phyloP scores from a whole-genome alignment of 2,888 invertebrate species.

The Aphodius granarius region DNA sequence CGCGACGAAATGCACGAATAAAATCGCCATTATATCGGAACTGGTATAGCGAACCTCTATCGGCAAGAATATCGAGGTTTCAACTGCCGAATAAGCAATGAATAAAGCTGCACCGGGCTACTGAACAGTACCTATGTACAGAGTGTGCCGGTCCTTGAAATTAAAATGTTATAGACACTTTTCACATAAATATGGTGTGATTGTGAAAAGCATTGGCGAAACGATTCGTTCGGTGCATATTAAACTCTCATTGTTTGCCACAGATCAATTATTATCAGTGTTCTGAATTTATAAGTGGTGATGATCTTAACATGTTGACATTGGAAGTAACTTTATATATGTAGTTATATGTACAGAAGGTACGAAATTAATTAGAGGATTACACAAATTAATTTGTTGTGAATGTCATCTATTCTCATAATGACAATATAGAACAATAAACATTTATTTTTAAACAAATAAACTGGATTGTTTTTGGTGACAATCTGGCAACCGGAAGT shows the following conservation, averaged over 20 bases:
- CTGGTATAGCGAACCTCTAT: not conserved
- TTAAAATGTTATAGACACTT: constrained; percentile 16
- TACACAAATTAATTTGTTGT: not conserved
- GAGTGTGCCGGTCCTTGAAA: constrained; percentile 17
- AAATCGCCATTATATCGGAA: not conserved
- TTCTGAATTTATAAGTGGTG: not conserved
- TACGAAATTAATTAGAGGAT: not conserved
- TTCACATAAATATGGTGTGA: constrained; percentile 19
- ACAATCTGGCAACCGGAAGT: too few relatives aligned
- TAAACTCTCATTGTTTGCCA: not conserved
- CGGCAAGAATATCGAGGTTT: not conserved
- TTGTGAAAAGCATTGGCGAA: constrained; percentile 17
- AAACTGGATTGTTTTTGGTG: too few relatives aligned
- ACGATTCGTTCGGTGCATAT: not conserved
- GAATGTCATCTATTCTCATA: not conserved
- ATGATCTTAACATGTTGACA: not conserved
- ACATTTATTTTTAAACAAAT: too few relatives aligned
- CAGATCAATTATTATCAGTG: not conserved
- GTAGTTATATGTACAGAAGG: not conserved
- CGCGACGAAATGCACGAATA: not conserved
- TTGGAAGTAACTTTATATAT: not conserved
- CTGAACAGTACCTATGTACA: constrained; percentile 14
- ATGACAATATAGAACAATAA: too few relatives aligned
- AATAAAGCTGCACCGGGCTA: not conserved
- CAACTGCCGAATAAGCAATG: constrained; percentile 1